Base-by-base conservation (phyloP, 37 sponge, comb jelly and placozoan genomes). In the Cliona cf. orientalis region DNA sequence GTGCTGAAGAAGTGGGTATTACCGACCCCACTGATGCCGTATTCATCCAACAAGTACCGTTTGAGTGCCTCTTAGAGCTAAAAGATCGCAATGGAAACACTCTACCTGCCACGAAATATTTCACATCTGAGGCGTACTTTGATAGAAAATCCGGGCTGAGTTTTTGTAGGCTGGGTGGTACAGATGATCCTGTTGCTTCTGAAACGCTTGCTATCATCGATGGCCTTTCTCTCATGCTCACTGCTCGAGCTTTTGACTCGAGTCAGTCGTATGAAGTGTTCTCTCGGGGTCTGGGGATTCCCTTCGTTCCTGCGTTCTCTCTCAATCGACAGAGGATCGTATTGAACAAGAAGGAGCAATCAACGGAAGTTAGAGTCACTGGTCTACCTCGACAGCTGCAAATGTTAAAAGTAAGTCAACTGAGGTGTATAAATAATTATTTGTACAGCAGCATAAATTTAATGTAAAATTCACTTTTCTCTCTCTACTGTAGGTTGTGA, bases 1-100 rank as follows among this genome's bases (percentile, higher is more conserved):
- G 90, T 58, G 32, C 49, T 3, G 26, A 57, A 6, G 79, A 78
- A n/a, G 65, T 39, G 31, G 56, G 35, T 11, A 63, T 37, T 26
- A 14, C 45, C 34, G 43, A 38, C 9, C 39, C 31, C 67, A 69
- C 29, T 19, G 53, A 49, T 9, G 53, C 53, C 3, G 36, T 23
- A 0, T 89, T 65, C 63, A 64, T 87, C 23, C 92, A 91, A 41
- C 92, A 91, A 42, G 88, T 91, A 11, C 63, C 60, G 2, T 91
- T 91, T 78, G 66, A 82, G 34, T 91, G 92, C 76, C 36, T 71
- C 19, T 55, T 91, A 46, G 84, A 78, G 45, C 67, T 91, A 31
- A 62, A 45, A 0, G 75, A 63, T 25, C 21, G n/a, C 12, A n/a
- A 36, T 1, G 63, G 80, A 2, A 60, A 21, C 21, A 11, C 49